phyloP scores from a whole-genome alignment of 2,113 vertebrate genomes.

The Melanerpes formicivorus region DNA sequence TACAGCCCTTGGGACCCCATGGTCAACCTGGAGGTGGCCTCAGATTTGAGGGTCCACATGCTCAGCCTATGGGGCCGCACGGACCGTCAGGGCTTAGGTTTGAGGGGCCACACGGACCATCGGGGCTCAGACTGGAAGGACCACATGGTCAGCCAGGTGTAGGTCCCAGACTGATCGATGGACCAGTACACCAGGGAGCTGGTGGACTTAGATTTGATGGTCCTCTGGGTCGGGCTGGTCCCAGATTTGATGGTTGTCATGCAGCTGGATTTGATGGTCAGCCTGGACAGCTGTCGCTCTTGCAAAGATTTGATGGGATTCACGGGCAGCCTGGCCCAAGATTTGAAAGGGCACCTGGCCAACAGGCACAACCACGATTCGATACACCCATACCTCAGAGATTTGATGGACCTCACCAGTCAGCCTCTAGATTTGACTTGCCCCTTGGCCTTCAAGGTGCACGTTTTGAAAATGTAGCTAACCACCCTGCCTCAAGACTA shows the following conservation, averaged over 20 bases:
- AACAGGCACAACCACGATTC: conserved; percentile 80
- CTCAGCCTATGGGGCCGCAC: conserved; percentile 81
- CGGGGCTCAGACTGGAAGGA: conserved; percentile 80
- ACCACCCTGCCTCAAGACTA: conserved; percentile 79
- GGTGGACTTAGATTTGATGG: conserved; percentile 85
- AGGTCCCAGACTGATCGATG: conserved; percentile 79
- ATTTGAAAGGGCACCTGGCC: conserved; percentile 79
- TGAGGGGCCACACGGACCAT: conserved; percentile 78
- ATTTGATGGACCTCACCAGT: conserved; percentile 83
- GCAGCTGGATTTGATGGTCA: conserved; percentile 82
- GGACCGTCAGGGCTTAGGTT: conserved; percentile 78
- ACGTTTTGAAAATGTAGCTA: conserved; percentile 78
- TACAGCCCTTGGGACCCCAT: conserved; percentile 80
- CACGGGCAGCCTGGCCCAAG: conserved; percentile 82
- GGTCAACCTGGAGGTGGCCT: conserved; percentile 78
- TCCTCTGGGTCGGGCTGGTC: conserved; percentile 79
- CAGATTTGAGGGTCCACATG: conserved; percentile 82
- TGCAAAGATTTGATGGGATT: conserved; percentile 83
- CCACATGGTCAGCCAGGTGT: conserved; percentile 79
- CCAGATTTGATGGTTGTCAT: conserved; percentile 79
- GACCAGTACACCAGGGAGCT: conserved; percentile 78
- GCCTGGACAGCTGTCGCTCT: conserved; percentile 76
- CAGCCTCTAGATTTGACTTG: conserved; percentile 78
- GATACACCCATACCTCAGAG: conserved; percentile 80
- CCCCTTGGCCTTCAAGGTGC: conserved; percentile 78